These are phyloP conservation scores for Campoplex nolae DNA, from an alignment of 2,888 invertebrate species.

Conservation along the genomic window DNA sequence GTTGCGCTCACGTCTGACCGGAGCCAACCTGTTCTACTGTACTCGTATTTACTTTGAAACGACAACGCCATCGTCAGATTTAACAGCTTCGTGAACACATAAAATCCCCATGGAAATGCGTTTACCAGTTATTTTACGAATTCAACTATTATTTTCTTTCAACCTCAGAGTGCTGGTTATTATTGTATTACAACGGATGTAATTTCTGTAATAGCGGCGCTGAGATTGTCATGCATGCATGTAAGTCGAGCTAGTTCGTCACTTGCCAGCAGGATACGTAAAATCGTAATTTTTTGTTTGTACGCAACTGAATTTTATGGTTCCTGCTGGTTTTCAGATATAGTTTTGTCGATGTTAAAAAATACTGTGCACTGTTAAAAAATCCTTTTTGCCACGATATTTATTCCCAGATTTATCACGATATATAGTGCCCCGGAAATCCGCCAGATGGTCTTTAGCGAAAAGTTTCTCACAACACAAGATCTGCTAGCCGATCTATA, in stretches of 20 bases:
- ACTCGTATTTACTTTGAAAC: background rate
- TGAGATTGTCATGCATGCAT: background rate
- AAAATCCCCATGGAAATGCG: background rate
- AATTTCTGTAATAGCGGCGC: background rate
- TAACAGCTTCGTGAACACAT: slow-evolving; percentile 22
- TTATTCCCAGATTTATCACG: background rate
- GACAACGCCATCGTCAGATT: slow-evolving; percentile 25
- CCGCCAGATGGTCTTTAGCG: background rate
- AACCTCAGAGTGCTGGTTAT: background rate
- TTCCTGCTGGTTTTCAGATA: background rate
- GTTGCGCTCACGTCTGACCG: slow-evolving; percentile 52
- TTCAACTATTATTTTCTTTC: background rate
- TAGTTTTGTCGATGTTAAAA: background rate
- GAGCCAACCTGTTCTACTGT: slow-evolving; percentile 50
- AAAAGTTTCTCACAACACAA: background rate
- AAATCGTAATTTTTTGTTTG: background rate
- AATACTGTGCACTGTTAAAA: too few species aligned
- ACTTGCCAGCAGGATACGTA: background rate
- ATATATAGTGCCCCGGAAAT: background rate
- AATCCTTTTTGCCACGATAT: background rate
- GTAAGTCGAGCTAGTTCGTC: background rate
- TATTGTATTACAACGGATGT: background rate
- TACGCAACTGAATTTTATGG: background rate
- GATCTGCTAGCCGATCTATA: background rate
- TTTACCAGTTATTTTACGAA: slow-evolving; percentile 18